A percentile compares a stretch with the other conserved stretches of the same genome.
These are phyloP conservation scores for Apis florea DNA, from an alignment of 1,140 invertebrate species.

Conservation along the genomic window DNA sequence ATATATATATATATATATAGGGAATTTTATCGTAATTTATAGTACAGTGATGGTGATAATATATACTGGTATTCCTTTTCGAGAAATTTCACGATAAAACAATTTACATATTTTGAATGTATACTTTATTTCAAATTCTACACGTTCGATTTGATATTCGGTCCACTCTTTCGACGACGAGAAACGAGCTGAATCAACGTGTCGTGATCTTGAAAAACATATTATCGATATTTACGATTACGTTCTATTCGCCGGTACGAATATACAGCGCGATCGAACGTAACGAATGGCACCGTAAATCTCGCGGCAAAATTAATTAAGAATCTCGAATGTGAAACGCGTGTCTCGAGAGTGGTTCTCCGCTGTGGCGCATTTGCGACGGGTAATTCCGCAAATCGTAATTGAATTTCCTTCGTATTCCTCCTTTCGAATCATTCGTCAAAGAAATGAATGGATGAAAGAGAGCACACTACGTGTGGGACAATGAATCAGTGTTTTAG, in stretches of 20 bases:
- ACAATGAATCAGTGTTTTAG: neutral
- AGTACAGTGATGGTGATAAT: too few relatives aligned
- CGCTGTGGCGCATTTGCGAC: slow-evolving; percentile 60
- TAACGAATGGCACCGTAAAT: slow-evolving; percentile 67
- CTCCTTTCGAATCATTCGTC: slow-evolving; percentile 57
- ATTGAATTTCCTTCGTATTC: slow-evolving; percentile 55
- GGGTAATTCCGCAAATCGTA: slow-evolving; percentile 66
- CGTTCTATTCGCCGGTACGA: slow-evolving; percentile 53
- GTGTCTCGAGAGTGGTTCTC: slow-evolving; percentile 38
- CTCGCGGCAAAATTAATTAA: slow-evolving; percentile 64
- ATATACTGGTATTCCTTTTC: too few relatives aligned
- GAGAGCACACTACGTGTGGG: neutral
- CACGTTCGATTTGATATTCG: too few relatives aligned
- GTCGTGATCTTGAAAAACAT: neutral
- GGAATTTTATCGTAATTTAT: too few relatives aligned
- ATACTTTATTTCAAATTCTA: too few relatives aligned
- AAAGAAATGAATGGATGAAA: slow-evolving; percentile 62
- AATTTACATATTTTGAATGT: too few relatives aligned
- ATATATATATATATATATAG: too few relatives aligned
- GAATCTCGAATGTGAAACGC: slow-evolving; percentile 28
- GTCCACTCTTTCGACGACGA: neutral
- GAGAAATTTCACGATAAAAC: too few relatives aligned
- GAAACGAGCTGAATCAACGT: neutral
- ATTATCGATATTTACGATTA: slow-evolving; percentile 44
- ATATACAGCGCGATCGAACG: slow-evolving; percentile 65